Evolutionary conservation across 2,888 invertebrate genomes (phyloP), one percentile per base, ranked within the genome.

Genomic region (Catocala nupta): DNA sequence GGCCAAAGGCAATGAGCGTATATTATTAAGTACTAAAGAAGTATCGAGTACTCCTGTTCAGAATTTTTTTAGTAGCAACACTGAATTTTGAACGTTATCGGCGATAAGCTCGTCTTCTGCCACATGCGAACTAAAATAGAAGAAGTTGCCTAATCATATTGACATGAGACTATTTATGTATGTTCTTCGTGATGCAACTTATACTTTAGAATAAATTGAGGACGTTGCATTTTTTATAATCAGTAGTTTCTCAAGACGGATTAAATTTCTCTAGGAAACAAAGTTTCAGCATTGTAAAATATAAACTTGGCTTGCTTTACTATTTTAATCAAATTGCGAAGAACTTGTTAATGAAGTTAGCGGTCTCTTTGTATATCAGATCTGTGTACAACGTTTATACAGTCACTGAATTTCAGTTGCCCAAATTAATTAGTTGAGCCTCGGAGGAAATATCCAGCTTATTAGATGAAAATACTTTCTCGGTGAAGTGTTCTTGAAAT

Each of bases 281-380:
- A 52, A 36, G n/a, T 36, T 44, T 45, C 42, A 57, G 45, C 7
- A 25, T 50, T 50, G 6, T 36, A 55, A 60, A 57, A 8, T 59
- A 62, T 55, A 55, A 64, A 69, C 60, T 75, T 74, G 53, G 65
- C 60, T 54, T 36, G 5, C 36, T 53, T 50, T 61, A 63, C 57
- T 64, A 69, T 64, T 77, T 69, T 68, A 75, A 75, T 77, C 71
- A 71, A 77, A 69, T 77, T 65, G 43, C 60, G 51, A 55, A 65
- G 59, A 69, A 52, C 59, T 58, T 63, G 56, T 51, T 76, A 71
- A 71, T 70, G 45, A 65, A 72, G 65, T 70, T 77, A 63, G 70
- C 36, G 72, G 65, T 67, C 65, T 77, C 70, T 77, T 75, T 70
- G 75, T 57, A 54, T 64, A 49, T 9, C 53, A 63, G 55, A 62